Percentiles rank a stretch among this genome's conserved stretches.
These are phyloP conservation scores for Amphiura filiformis DNA, from an alignment of 35 echinoderm and acorn worm genomes.

Conservation along the genomic window DNA sequence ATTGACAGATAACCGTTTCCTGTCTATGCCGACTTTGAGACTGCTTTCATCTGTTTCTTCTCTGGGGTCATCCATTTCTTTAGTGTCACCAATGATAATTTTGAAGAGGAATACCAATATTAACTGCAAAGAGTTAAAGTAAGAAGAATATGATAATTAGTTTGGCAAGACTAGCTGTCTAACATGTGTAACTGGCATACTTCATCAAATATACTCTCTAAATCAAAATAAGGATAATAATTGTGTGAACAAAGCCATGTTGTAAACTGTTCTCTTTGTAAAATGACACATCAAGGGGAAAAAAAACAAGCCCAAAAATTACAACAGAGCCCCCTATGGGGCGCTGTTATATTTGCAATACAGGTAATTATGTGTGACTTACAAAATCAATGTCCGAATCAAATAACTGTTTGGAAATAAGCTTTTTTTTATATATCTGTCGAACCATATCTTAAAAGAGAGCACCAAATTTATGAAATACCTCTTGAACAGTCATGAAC, in stretches of 20 bases:
- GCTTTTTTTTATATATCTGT: too few species aligned
- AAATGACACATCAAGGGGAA: too few species aligned
- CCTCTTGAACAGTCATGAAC: too few species aligned
- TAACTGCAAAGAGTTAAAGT: constrained; percentile 48
- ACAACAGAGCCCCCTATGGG: too few species aligned
- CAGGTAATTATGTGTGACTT: too few species aligned
- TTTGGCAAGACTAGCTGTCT: background rate
- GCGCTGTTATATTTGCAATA: too few species aligned
- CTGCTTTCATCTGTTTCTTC: constrained; percentile 64
- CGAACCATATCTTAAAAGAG: too few species aligned
- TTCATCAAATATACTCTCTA: background rate
- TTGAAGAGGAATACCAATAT: constrained; percentile 80
- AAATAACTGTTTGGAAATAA: too few species aligned
- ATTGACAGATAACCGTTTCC: background rate
- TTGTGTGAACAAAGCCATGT: background rate
- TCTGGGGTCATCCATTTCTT: constrained; percentile 85
- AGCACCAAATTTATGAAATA: too few species aligned
- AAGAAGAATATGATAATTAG: background rate
- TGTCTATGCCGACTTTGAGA: background rate
- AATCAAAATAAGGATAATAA: background rate
- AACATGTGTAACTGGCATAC: background rate
- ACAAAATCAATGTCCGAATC: too few species aligned
- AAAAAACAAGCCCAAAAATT: too few species aligned
- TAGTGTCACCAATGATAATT: constrained; percentile 54
- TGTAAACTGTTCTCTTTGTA: background rate